Evolutionary conservation across 1,140 invertebrate species (phyloP).

Genomic region (Trichonephila clavata): DNA sequence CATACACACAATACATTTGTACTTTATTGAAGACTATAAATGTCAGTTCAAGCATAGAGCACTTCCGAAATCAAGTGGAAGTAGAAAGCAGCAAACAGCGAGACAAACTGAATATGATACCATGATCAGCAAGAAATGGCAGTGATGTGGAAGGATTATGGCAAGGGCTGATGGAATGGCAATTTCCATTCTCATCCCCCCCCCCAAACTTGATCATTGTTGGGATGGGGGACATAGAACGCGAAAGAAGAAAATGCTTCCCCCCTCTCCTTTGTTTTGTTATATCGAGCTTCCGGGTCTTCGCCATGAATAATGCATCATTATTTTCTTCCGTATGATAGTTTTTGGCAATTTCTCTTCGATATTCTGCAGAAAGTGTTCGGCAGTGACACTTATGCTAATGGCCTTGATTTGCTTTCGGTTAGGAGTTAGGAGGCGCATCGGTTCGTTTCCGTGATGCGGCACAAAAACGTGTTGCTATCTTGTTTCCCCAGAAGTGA

Average conservation of each 20-base stretch:
- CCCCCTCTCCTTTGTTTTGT: slow-evolving; percentile 43
- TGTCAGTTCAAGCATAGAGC: not conserved
- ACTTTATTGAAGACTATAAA: not conserved
- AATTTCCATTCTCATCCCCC: slow-evolving; percentile 29
- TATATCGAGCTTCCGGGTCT: slow-evolving; percentile 22
- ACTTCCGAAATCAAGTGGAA: not conserved
- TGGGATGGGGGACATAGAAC: not conserved
- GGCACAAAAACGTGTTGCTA: not conserved
- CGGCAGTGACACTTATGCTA: slow-evolving; percentile 60
- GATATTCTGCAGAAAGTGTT: not conserved
- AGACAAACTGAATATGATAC: slow-evolving; percentile 17
- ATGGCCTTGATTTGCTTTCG: slow-evolving; percentile 37
- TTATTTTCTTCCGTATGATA: slow-evolving; percentile 65
- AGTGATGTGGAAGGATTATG: slow-evolving; percentile 37
- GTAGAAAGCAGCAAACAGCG: not conserved
- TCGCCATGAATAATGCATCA: slow-evolving; percentile 68
- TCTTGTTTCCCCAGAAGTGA: slow-evolving; percentile 5
- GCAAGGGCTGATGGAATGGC: slow-evolving; percentile 28
- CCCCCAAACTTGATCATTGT: slow-evolving; percentile 15
- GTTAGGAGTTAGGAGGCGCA: not conserved
- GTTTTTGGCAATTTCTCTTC: slow-evolving; percentile 55
- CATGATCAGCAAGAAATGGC: not conserved
- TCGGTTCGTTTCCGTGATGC: not conserved
- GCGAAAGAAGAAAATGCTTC: not conserved
- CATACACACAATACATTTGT: not conserved